Conservation (phyloP, 2,888 invertebrate genomes). For the Mesorhabditis spiculigera region DNA sequence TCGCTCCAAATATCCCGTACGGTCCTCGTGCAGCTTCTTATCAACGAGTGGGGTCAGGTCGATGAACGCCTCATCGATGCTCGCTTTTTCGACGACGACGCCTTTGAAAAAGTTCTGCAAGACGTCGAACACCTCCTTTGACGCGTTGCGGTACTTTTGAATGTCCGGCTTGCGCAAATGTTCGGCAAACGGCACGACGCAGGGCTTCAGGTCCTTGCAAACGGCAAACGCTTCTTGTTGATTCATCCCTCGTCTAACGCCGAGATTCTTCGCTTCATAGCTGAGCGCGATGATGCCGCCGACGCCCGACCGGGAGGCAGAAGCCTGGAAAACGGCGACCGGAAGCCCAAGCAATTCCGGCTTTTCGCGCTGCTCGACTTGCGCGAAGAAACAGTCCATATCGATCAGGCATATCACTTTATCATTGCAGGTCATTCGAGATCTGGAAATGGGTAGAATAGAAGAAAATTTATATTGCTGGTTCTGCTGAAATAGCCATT, state of each 20-base stretch:
- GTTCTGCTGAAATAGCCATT: no score
- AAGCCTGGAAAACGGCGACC: constrained; percentile 82
- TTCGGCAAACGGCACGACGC: constrained; percentile 41
- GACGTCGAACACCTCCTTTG: constrained; percentile 75
- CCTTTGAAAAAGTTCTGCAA: constrained; percentile 75
- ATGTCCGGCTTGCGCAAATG: constrained; percentile 87
- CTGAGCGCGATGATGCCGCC: constrained; percentile 95
- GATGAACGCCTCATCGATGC: constrained; percentile 93
- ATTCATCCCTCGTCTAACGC: constrained; percentile 81
- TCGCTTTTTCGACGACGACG: constrained; percentile 78
- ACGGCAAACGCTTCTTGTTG: constrained; percentile 83
- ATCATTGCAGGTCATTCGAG: no score
- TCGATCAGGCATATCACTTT: constrained; percentile 78
- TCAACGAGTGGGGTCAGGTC: constrained; percentile 81
- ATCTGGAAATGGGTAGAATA: no score
- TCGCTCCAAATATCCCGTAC: constrained; percentile 5
- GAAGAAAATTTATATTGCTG: no score
- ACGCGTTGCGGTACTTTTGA: constrained; percentile 69
- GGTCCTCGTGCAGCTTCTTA: constrained; percentile 34
- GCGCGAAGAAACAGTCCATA: constrained; percentile 99
- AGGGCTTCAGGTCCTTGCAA: constrained; percentile 80
- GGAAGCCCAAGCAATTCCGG: constrained; percentile 81
- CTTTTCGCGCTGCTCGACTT: constrained; percentile 89
- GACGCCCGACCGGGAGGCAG: constrained; percentile 77
- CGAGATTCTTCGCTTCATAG: constrained; percentile 85